phyloP scores from a whole-genome alignment of 2,888 invertebrate species.

The Eupithecia subumbrata region DNA sequence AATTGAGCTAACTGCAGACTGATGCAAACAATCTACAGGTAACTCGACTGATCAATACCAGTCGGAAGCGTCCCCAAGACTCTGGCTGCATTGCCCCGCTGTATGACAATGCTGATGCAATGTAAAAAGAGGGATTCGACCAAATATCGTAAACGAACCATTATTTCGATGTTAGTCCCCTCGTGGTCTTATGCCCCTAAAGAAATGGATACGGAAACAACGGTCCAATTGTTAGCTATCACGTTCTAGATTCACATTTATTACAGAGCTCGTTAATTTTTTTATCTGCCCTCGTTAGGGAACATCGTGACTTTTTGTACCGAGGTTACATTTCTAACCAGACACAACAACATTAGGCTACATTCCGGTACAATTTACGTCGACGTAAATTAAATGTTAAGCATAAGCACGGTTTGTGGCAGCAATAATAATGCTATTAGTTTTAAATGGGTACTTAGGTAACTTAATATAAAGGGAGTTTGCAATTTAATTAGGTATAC shows the following conservation, averaged over 20 bases:
- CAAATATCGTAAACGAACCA: background rate
- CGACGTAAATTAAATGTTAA: background rate
- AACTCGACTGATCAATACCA: too few relatives aligned
- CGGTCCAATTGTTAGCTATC: conserved; percentile 49
- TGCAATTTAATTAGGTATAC: background rate
- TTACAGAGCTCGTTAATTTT: conserved; percentile 58
- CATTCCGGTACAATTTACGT: conserved; percentile 21
- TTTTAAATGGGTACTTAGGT: background rate
- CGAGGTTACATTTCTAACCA: conserved; percentile 25
- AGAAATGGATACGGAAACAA: conserved; percentile 49
- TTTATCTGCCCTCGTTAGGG: conserved; percentile 55
- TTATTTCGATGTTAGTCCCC: background rate
- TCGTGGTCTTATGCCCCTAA: conserved; percentile 9
- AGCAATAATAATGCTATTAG: background rate
- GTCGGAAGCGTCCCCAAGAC: too few relatives aligned
- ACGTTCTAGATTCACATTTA: conserved; percentile 59
- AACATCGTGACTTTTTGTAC: conserved; percentile 41
- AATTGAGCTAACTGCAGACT: too few relatives aligned
- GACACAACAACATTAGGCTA: conserved; percentile 32
- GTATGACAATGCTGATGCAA: too few relatives aligned
- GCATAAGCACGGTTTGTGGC: background rate
- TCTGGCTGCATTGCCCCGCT: too few relatives aligned
- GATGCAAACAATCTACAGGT: too few relatives aligned
- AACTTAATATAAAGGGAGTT: background rate
- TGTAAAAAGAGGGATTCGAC: background rate